Conservation (phyloP, 1,140 invertebrate species). For the Drosophila carrolli region DNA sequence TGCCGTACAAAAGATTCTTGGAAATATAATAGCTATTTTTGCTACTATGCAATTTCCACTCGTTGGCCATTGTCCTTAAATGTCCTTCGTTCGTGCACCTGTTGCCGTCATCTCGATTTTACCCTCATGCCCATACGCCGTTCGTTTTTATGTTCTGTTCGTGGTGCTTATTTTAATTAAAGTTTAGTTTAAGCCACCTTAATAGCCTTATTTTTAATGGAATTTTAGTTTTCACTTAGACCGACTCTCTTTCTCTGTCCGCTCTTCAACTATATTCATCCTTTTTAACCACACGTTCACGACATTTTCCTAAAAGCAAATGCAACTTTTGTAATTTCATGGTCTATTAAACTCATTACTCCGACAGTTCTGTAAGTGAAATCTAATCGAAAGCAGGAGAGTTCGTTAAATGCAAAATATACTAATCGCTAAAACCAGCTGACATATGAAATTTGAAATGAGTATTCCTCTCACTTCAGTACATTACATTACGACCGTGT, state of each 20-base stretch:
- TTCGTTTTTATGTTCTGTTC: slow-evolving; percentile 56
- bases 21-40: slow-evolving; percentile 19
- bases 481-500: slow-evolving; percentile 13
- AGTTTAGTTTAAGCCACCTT: slow-evolving; percentile 26
- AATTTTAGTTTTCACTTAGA: slow-evolving; percentile 41
- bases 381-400: not conserved
- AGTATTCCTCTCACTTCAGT: slow-evolving; percentile 26
- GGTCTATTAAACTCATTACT: slow-evolving; percentile 21
- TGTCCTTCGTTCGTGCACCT: slow-evolving; percentile 51
- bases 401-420: slow-evolving; percentile 37
- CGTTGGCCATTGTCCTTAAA: slow-evolving; percentile 40
- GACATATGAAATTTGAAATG: slow-evolving; percentile 84
- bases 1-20: slow-evolving; percentile 26
- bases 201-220: slow-evolving; percentile 35
- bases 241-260: slow-evolving; percentile 30
- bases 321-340: slow-evolving; percentile 30
- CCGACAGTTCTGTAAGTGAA: slow-evolving; percentile 31
- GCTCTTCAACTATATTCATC: slow-evolving; percentile 3
- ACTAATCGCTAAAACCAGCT: slow-evolving; percentile 70
- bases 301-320: slow-evolving; percentile 32
- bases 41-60: slow-evolving; percentile 8
- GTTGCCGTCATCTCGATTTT: slow-evolving; percentile 37
- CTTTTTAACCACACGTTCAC: slow-evolving; percentile 12
- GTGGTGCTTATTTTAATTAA: slow-evolving; percentile 52
- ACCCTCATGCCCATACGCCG: slow-evolving; percentile 4